Evolutionary conservation across 1,140 invertebrate species (phyloP), one percentile per base, ranked within the genome.

Genomic region (Branchinecta lindahli): DNA sequence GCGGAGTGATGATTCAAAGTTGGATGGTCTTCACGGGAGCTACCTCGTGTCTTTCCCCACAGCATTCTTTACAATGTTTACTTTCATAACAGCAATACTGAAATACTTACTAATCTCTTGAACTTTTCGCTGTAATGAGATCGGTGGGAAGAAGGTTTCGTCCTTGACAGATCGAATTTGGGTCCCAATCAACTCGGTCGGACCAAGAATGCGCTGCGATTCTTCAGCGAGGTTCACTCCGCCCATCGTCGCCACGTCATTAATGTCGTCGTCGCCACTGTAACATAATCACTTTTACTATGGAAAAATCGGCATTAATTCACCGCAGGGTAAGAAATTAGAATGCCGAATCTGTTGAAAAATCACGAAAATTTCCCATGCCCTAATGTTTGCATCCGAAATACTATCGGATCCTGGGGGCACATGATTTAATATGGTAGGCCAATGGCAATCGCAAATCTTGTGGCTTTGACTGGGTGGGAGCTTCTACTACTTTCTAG

Each of bases 171-270:
- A 96, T 73, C 94, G 80, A 70, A 96, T 95, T 80, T 97, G 94
- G 0, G 93, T 94, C 8, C 94, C 94, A 70, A 97, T 92, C 79
- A 94, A 89, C 76, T 97, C 94, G 7, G 93, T 94, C 6, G 91
- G 91, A 5, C 94, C 93, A 45, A 98, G 83, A 76, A 98, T 98
- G 79, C 91, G 87, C 77, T 96, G 92, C 68, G 89, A 90, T 81
- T 98, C 95, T 81, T 98, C 95, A 3, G 91, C 89, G 74, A 98
- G 83, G 81, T 98, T 98, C n/a, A 98, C 94, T 44, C 95, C 95
- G 74, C 95, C 95, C 95, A 98, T 98, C 8, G 94, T 94, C 33
- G 95, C 94, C 0, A 98, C 95, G 83, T 98, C 95, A 77, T 98
- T 98, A 73, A 98, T 96, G 78, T 95, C 92, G 80, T 96, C 92